phyloP scores from a whole-genome alignment of 1,140 invertebrate genomes.

The Alviniconcha marisindica region DNA sequence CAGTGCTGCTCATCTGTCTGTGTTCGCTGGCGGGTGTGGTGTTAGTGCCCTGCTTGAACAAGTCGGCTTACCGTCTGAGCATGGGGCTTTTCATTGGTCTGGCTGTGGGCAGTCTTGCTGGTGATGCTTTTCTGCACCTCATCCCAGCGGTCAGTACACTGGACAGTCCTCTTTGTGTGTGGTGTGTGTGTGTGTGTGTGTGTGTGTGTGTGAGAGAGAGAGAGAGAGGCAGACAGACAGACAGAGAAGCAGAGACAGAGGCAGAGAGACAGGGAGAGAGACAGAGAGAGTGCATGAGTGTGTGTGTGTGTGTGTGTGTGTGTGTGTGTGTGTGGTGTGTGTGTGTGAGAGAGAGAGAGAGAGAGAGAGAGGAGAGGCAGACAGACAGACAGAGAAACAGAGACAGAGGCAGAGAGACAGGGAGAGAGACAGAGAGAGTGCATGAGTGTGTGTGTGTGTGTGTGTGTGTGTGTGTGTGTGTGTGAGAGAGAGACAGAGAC shows the following conservation, averaged over 20 bases:
- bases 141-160: constrained; percentile 70
- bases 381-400: neutral
- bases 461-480: constrained; percentile 23
- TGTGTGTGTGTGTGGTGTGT: no score
- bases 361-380: neutral
- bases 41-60: constrained; percentile 47
- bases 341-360: neutral
- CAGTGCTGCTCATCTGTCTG: constrained; percentile 61
- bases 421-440: neutral
- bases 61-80: constrained; percentile 54
- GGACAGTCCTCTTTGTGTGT: neutral
- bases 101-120: constrained; percentile 76
- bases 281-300: neutral
- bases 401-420: neutral
- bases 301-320: no score
- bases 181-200: constrained; percentile 12
- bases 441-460: neutral
- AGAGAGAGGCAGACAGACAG: neutral
- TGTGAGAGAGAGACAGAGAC: neutral
- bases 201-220: no score
- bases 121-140: constrained; percentile 77
- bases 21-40: constrained; percentile 60
- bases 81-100: constrained; percentile 75
- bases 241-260: neutral
- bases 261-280: neutral